Evolutionary conservation across 1,140 invertebrate genomes (phyloP).

Genomic region (Acromyrmex echinatior): DNA sequence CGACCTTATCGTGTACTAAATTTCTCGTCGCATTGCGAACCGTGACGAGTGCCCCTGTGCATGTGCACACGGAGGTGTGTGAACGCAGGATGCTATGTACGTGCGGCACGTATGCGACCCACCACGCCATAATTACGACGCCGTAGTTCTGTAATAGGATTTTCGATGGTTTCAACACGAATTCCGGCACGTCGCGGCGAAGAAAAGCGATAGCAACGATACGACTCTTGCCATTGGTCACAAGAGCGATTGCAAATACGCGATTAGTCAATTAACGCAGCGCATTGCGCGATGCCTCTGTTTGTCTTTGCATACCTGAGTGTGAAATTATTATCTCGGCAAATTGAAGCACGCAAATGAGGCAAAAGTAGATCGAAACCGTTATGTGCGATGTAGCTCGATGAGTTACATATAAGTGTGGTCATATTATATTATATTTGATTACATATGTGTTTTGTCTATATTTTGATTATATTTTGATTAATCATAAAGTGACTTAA

Average conservation of each 20-base stretch:
- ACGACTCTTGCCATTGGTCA: constrained; percentile 33
- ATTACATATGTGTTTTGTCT: neutral
- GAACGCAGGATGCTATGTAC: constrained; percentile 39
- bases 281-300: neutral
- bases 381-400: neutral
- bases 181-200: constrained; percentile 31
- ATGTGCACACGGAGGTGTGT: neutral
- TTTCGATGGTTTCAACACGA: constrained; percentile 68
- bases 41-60: neutral
- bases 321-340: constrained; percentile 7
- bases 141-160: constrained; percentile 70
- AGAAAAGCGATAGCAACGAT: constrained; percentile 52
- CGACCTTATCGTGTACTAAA: constrained; percentile 44
- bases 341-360: neutral
- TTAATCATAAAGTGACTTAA: neutral
- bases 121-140: constrained; percentile 67
- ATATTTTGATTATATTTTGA: too few relatives aligned
- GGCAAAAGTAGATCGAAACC: constrained; percentile 13
- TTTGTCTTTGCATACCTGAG: constrained; percentile 8
- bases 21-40: constrained; percentile 46
- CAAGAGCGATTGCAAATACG: constrained; percentile 43
- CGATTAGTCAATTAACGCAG: constrained; percentile 42
- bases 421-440: neutral
- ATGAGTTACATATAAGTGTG: neutral
- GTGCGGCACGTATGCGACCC: constrained; percentile 65